Base-by-base conservation (phyloP, 2,888 invertebrate species). In the Sminthurides aquaticus region DNA sequence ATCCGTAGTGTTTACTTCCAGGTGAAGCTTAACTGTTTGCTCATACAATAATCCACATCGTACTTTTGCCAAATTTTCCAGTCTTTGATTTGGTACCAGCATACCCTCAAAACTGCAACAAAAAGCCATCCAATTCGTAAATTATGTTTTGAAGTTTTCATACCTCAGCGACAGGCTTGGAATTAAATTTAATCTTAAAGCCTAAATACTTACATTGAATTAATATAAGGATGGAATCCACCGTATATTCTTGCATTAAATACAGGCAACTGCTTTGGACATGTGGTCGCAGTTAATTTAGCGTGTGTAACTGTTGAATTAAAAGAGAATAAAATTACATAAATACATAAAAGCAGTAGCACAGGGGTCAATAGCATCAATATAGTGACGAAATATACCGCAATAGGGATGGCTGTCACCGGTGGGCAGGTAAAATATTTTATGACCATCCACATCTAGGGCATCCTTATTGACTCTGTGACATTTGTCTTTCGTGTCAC, bases 281-380 rank as follows among this genome's bases (percentile, higher is more conserved):
- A 60, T 2, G 28, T 49, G 18, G 24, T 49, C 11, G 49, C 60
- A 22, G 22, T 11, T 3, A 60, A 49, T 26, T 49, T 60, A 1
- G 48, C 60, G 49, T 60, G 60, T 5, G 60, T 49, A n/a, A 60
- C 60, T 60, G n/a, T n/a, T n/a, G n/a, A n/a, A n/a, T n/a, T n/a
- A n/a, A n/a, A n/a, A n/a, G n/a, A n/a, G n/a, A n/a, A n/a, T n/a
- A n/a, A n/a, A n/a, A n/a, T n/a, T n/a, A n/a, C n/a, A n/a, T n/a
- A n/a, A n/a, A n/a, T n/a, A n/a, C 27, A 25, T 26, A 56, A 11
- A 11, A 34, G 43, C 43, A 34, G 15, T n/a, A n/a, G n/a, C n/a
- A n/a, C n/a, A n/a, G n/a, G n/a, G n/a, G n/a, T n/a, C n/a, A n/a
- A n/a, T n/a, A n/a, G n/a, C n/a, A n/a, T n/a, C n/a, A n/a, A n/a